phyloP scores from a whole-genome alignment of 2,888 invertebrate species.

The Hylaea fasciaria region DNA sequence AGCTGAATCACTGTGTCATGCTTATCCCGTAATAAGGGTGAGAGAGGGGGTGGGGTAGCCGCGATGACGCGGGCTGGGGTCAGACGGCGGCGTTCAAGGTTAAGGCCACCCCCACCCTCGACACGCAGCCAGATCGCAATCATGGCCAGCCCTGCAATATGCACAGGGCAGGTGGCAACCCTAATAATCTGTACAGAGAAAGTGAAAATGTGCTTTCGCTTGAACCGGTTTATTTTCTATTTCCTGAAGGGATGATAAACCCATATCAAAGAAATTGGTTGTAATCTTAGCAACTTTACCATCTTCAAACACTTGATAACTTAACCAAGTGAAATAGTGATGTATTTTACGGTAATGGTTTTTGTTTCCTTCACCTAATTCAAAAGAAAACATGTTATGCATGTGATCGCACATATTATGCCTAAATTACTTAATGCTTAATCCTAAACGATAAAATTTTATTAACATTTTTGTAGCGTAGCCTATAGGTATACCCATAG shows the following conservation, averaged over 20 bases:
- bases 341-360: too few relatives aligned
- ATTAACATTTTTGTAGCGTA: too few relatives aligned
- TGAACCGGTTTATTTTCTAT: neutral
- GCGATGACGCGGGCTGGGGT: slow-evolving; percentile 60
- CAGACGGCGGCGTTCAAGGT: slow-evolving; percentile 82
- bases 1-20: slow-evolving; percentile 16
- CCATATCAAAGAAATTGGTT: too few relatives aligned
- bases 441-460: too few relatives aligned
- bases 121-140: slow-evolving; percentile 53
- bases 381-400: too few relatives aligned
- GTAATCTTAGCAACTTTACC: too few relatives aligned
- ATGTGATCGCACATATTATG: too few relatives aligned
- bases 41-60: slow-evolving; percentile 44
- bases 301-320: too few relatives aligned
- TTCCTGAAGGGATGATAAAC: neutral
- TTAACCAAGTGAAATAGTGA: too few relatives aligned
- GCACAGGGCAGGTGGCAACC: slow-evolving; percentile 29
- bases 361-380: too few relatives aligned
- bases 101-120: slow-evolving; percentile 70
- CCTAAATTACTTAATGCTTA: too few relatives aligned
- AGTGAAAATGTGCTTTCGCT: slow-evolving; percentile 19
- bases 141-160: slow-evolving; percentile 44
- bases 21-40: slow-evolving; percentile 11
- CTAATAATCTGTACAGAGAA: slow-evolving; percentile 17
- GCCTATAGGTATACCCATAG: too few relatives aligned